Evolutionary conservation across 2,797 vertebrate genomes (phyloP), one percentile per base, ranked within the genome.

Genomic region (Sebastes vulpes): DNA sequence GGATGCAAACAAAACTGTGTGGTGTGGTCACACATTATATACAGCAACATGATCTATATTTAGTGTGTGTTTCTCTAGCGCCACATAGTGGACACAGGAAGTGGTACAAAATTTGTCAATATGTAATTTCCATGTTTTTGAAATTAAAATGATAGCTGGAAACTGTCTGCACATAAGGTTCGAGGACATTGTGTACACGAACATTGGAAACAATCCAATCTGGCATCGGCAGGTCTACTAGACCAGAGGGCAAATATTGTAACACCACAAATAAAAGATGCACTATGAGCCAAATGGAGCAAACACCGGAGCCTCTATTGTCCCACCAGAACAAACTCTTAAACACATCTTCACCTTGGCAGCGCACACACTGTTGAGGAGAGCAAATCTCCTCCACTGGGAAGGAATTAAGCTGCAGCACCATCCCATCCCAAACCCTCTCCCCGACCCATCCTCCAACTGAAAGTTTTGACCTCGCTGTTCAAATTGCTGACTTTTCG

Each of bases 401-500:
- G 50, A 31, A 52, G 63, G 56, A 80, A 75, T 80, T 29, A 69
- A 76, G 56, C 42, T 31, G 59, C 64, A 56, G 74, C 60, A 59
- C 63, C 57, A 48, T 66, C 79, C 64, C 64, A 53, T 46, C 67
- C 53, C 70, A 65, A 25, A 69, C 64, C 50, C 60, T 60, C 82
- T 28, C 46, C 52, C 63, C 56, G 67, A 57, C 56, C 70, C 81
- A 65, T 66, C 70, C 77, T 65, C 61, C 20, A 69, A 59, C 84
- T 84, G 81, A 87, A 88, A 75, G 87, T 75, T 82, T 76, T 89
- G 79, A 88, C 91, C 85, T 81, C 21, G 80, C 59, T 81, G 79
- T 90, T 89, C 53, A 81, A 74, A 87, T 79, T 53, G 25, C 54
- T 83, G 86, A 85, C 90, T 76, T 83, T 65, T 59, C 25, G 76